Evolutionary conservation across 2,888 invertebrate species (phyloP).

Genomic region (Celastrina argiolus): DNA sequence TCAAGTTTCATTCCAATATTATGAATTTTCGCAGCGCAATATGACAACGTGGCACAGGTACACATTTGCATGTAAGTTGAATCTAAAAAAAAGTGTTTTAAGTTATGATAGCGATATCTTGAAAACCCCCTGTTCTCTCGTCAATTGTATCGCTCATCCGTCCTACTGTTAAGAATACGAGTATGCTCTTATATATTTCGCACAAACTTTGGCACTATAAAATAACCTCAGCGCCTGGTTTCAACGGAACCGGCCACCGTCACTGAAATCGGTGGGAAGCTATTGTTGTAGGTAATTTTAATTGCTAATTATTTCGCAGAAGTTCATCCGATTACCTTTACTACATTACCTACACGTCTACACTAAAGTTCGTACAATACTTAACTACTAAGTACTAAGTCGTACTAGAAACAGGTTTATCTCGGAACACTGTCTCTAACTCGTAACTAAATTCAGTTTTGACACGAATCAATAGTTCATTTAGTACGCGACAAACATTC

Average conservation of each 20-base stretch:
- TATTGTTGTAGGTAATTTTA: too few relatives aligned
- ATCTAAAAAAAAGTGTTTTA: too few relatives aligned
- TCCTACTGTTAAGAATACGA: too few relatives aligned
- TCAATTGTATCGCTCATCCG: too few relatives aligned
- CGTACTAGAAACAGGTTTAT: not conserved
- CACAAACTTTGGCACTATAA: too few relatives aligned
- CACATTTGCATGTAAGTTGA: too few relatives aligned
- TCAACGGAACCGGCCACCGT: too few relatives aligned
- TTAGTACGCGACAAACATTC: not conserved
- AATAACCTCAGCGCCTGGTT: too few relatives aligned
- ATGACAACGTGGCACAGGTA: not conserved
- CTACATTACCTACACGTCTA: not conserved
- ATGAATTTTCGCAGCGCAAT: not conserved
- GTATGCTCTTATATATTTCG: too few relatives aligned
- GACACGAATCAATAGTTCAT: constrained; percentile 10
- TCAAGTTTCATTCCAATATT: not conserved
- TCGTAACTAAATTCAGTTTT: constrained; percentile 12
- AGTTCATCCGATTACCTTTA: not conserved
- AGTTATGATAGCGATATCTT: too few relatives aligned
- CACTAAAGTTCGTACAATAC: not conserved
- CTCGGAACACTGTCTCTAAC: constrained; percentile 9
- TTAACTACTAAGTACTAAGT: constrained; percentile 5
- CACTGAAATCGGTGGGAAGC: too few relatives aligned
- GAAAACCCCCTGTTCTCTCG: too few relatives aligned
- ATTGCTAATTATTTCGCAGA: not conserved